Evolutionary conservation across 2,888 invertebrate genomes (phyloP).

Genomic region (Drosophila glabriapex): DNA sequence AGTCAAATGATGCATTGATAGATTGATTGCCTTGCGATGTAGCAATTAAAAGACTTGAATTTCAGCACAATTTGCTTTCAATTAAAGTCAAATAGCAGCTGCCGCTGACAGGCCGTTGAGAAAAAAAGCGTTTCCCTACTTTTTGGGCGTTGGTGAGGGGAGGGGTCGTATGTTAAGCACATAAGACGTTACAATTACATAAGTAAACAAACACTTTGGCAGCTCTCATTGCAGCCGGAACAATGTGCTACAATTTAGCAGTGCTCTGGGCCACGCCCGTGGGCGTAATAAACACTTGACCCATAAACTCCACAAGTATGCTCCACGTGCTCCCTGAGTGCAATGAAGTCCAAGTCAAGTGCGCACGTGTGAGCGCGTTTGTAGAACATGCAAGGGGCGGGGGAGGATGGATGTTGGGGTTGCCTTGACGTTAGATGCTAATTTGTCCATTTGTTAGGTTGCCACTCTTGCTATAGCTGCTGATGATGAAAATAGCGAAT

Average conservation of each 20-base stretch:
- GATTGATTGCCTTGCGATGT: constrained; percentile 34
- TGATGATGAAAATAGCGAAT: constrained; percentile 35
- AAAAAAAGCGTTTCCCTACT: constrained; percentile 29
- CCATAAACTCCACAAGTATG: constrained; percentile 76
- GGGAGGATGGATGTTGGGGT: background rate
- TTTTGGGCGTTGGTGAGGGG: background rate
- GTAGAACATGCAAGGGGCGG: constrained; percentile 8
- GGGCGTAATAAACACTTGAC: constrained; percentile 81
- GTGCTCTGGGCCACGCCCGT: constrained; percentile 64
- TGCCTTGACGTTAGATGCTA: constrained; percentile 63
- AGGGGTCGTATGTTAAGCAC: constrained; percentile 32
- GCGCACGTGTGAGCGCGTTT: constrained; percentile 61
- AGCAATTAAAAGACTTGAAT: constrained; percentile 47
- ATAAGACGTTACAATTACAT: constrained; percentile 76
- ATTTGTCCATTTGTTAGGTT: constrained; percentile 75
- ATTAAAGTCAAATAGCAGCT: constrained; percentile 41
- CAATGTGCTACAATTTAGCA: constrained; percentile 78
- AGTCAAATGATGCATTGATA: constrained; percentile 17
- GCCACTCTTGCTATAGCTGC: constrained; percentile 5
- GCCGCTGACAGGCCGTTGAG: constrained; percentile 8
- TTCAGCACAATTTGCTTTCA: constrained; percentile 60
- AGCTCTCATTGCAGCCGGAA: constrained; percentile 41
- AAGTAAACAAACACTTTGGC: constrained; percentile 76
- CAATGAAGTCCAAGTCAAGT: constrained; percentile 81
- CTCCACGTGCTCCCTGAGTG: constrained; percentile 68